Conservation (phyloP, 2,888 invertebrate genomes). For the Limnephilus rhombicus region DNA sequence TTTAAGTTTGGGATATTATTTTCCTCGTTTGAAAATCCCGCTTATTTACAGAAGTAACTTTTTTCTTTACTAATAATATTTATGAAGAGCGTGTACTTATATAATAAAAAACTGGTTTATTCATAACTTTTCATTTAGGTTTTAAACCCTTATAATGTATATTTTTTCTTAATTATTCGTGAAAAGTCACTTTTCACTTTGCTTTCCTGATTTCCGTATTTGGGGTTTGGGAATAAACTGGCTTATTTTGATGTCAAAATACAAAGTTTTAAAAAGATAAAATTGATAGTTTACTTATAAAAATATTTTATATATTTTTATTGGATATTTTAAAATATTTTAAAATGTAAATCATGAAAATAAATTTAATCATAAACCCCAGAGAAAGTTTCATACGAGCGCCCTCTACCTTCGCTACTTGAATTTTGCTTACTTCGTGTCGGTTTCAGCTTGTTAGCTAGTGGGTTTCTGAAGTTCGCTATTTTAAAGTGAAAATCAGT, state of each 20-base stretch:
- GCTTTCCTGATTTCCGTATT: slow-evolving; percentile 6
- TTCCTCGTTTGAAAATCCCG: slow-evolving; percentile 6
- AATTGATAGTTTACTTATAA: background rate
- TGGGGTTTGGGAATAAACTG: background rate
- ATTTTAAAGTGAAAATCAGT: slow-evolving; percentile 36
- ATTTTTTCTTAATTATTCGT: background rate
- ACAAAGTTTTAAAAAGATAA: background rate
- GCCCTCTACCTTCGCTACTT: slow-evolving; percentile 18
- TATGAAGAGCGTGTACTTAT: background rate
- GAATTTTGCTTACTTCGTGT: slow-evolving; percentile 29
- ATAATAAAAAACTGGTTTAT: background rate
- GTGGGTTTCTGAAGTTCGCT: slow-evolving; percentile 18
- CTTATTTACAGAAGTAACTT: background rate
- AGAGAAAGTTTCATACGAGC: background rate
- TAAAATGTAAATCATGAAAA: background rate
- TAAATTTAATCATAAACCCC: slow-evolving; percentile 26
- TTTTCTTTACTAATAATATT: background rate
- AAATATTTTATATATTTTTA: slow-evolving; percentile 16
- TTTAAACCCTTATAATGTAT: background rate
- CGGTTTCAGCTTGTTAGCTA: slow-evolving; percentile 38
- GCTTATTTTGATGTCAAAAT: background rate
- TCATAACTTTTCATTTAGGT: background rate
- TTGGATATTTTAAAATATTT: background rate
- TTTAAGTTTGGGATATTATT: background rate
- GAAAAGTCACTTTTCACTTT: slow-evolving; percentile 6